phyloP scores from a whole-genome alignment of 2,113 vertebrate genomes.

The Microtus montanus region DNA sequence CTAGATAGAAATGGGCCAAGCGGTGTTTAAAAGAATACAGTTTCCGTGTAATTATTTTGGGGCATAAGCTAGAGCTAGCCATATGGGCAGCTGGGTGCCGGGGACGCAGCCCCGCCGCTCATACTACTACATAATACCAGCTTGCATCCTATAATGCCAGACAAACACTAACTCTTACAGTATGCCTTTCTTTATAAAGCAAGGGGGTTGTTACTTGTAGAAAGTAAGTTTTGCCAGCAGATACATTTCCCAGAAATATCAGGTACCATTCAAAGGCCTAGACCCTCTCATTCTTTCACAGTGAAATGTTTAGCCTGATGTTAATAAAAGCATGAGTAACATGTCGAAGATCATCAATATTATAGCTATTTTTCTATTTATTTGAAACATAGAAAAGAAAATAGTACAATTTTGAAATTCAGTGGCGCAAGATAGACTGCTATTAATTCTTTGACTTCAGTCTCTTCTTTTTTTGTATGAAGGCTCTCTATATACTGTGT shows the following conservation, averaged over 20 bases:
- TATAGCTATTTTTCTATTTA: conserved; percentile 91
- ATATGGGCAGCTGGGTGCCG: no score
- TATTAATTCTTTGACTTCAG: conserved; percentile 84
- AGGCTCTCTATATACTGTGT: conserved; percentile 92
- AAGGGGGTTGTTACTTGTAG: conserved; percentile 34
- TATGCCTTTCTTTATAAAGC: conserved; percentile 71
- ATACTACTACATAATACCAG: neutral
- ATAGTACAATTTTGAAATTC: conserved; percentile 93
- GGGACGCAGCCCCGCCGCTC: no score
- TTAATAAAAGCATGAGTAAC: conserved; percentile 83
- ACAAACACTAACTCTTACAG: conserved; percentile 69
- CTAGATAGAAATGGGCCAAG: no score
- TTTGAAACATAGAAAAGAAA: conserved; percentile 92
- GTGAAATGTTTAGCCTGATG: conserved; percentile 60
- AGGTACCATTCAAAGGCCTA: neutral
- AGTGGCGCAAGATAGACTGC: conserved; percentile 95
- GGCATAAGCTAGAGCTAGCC: no score
- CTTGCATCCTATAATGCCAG: conserved; percentile 74
- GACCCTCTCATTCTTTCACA: neutral
- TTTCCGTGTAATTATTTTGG: no score
- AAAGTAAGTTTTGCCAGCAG: conserved; percentile 71
- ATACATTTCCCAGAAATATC: conserved; percentile 44
- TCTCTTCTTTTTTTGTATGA: conserved; percentile 87
- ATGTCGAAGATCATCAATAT: conserved; percentile 79
- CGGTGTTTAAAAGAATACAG: no score